phyloP scores from a whole-genome alignment of 1,140 invertebrate genomes.

The Tribolium madens region DNA sequence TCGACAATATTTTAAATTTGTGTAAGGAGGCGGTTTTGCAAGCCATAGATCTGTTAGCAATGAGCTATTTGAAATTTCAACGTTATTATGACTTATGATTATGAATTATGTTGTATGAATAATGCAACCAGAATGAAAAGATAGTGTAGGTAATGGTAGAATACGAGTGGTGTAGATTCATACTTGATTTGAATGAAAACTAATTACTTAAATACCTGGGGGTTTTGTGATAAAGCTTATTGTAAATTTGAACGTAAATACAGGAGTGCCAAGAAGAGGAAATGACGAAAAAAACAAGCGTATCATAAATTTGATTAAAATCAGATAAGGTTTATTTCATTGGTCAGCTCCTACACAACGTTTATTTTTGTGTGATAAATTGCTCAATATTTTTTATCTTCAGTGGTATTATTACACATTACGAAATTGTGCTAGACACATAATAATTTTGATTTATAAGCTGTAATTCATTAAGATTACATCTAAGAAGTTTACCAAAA shows the following conservation, averaged over 20 bases:
- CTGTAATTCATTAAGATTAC: neutral
- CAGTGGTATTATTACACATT: slow-evolving; percentile 7
- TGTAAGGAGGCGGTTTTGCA: neutral
- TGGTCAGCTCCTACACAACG: neutral
- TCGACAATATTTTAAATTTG: neutral
- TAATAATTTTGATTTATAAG: slow-evolving; percentile 9
- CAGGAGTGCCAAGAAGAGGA: neutral
- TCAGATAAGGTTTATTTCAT: slow-evolving; percentile 27
- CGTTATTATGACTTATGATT: too few relatives aligned
- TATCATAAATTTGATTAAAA: slow-evolving; percentile 30
- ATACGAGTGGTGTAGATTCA: neutral
- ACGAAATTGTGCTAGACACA: slow-evolving; percentile 4
- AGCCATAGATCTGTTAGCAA: neutral
- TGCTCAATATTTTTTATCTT: slow-evolving; percentile 20
- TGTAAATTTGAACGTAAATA: neutral
- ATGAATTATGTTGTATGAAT: slow-evolving; percentile 7
- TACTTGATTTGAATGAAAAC: neutral
- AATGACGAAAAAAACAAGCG: neutral
- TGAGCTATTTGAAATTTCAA: slow-evolving; percentile 1
- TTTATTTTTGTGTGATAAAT: slow-evolving; percentile 15
- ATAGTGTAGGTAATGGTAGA: neutral
- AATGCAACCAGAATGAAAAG: slow-evolving; percentile 18
- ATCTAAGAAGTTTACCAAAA: neutral
- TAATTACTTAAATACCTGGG: neutral
- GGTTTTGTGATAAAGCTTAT: neutral